Evolutionary conservation across 2,797 vertebrate genomes (phyloP).

Genomic region (Scleropages formosus): DNA sequence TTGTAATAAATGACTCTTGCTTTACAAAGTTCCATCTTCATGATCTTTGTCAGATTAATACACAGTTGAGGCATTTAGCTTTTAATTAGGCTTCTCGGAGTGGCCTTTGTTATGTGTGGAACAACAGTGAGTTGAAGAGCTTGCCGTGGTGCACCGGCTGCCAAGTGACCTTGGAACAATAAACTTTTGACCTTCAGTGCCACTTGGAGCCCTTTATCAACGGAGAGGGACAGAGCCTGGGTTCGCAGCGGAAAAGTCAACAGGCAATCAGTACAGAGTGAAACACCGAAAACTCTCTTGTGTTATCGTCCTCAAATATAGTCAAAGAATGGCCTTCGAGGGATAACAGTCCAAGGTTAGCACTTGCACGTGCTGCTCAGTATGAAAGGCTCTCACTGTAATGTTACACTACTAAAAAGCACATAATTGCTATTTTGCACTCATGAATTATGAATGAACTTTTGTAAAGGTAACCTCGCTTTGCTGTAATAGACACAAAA

Average conservation of each 20-base stretch:
- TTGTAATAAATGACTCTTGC: too few species aligned
- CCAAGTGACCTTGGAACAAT: not conserved
- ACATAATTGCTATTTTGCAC: not conserved
- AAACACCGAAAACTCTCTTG: not conserved
- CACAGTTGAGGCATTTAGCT: not conserved
- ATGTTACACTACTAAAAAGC: too few species aligned
- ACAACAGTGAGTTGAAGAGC: too few species aligned
- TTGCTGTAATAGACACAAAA: too few species aligned
- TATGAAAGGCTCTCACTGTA: not conserved
- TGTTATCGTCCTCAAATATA: not conserved
- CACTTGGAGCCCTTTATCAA: not conserved
- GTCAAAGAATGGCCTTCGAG: not conserved
- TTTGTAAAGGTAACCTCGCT: not conserved
- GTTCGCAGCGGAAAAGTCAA: not conserved
- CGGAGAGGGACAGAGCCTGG: not conserved
- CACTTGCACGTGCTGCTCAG: not conserved
- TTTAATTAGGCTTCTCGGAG: not conserved
- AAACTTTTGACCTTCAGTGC: not conserved
- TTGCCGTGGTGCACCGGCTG: not conserved
- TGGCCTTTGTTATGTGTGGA: not conserved
- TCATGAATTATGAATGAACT: not conserved
- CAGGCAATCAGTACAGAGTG: not conserved
- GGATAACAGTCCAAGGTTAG: not conserved
- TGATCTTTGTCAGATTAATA: too few species aligned
- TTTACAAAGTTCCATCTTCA: too few species aligned